These are phyloP conservation scores for Netelia melanura DNA, from an alignment of 2,888 invertebrate genomes.

Conservation along the genomic window DNA sequence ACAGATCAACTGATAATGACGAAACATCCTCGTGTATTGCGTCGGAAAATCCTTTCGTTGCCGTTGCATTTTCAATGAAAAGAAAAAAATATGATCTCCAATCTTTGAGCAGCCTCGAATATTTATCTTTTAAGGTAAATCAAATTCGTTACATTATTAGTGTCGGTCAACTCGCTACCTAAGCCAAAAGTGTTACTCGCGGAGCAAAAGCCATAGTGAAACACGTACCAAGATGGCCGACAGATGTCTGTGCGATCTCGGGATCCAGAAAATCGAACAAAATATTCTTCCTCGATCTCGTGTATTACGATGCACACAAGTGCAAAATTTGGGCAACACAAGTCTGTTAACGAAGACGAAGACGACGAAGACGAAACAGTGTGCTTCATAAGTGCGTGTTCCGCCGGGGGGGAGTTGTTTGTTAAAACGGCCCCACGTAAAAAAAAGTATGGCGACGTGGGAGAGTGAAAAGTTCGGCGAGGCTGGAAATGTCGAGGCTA, in stretches of 20 bases:
- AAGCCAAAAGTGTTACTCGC: conserved; percentile 7
- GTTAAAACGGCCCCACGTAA: conserved; percentile 68
- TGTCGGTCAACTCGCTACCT: not conserved
- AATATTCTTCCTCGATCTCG: conserved; percentile 42
- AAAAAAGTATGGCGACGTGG: conserved; percentile 84
- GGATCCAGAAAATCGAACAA: conserved; percentile 44
- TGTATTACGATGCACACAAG: conserved; percentile 48
- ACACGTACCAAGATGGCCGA: conserved; percentile 9
- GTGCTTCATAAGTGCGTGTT: conserved; percentile 37
- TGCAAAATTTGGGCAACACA: conserved; percentile 32
- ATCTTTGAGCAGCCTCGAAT: not conserved
- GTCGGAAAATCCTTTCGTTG: not conserved
- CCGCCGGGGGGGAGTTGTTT: conserved; percentile 71
- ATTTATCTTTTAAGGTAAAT: not conserved
- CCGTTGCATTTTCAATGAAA: no score
- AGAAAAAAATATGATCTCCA: no score
- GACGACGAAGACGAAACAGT: conserved; percentile 20
- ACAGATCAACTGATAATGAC: not conserved
- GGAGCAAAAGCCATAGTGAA: conserved; percentile 6
- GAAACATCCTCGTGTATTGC: not conserved
- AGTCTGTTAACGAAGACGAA: conserved; percentile 25
- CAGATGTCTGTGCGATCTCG: conserved; percentile 48
- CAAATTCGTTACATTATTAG: not conserved
- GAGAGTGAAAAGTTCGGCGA: conserved; percentile 80
- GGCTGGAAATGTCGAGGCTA: conserved; percentile 76